Evolutionary conservation across 1,140 invertebrate genomes (phyloP).

Genomic region (Drosophila sp.): DNA sequence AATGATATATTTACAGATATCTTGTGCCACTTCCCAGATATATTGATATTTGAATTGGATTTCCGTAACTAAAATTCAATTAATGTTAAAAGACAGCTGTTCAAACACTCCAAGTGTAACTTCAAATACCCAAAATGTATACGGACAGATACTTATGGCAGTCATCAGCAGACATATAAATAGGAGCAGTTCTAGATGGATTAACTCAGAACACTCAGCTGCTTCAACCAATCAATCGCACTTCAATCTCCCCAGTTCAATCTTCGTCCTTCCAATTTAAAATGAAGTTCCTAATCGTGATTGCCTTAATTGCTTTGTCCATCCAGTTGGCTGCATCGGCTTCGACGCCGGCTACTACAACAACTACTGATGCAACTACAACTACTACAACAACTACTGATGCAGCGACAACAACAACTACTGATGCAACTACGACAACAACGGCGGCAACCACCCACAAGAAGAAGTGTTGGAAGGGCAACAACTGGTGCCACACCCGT

Average conservation of each 20-base stretch:
- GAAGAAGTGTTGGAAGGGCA: neutral
- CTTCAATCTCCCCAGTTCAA: neutral
- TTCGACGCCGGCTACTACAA: neutral
- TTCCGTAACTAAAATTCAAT: neutral
- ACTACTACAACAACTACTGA: neutral
- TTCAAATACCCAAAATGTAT: neutral
- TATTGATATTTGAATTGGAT: neutral
- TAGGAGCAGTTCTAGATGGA: neutral
- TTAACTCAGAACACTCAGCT: neutral
- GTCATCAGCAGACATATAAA: neutral
- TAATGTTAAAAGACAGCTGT: neutral
- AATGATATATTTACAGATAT: neutral
- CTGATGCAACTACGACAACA: neutral
- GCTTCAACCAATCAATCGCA: neutral
- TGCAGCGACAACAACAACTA: neutral
- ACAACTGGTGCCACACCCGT: slow-evolving; percentile 12
- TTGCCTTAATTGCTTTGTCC: slow-evolving; percentile 1
- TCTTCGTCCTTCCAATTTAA: neutral
- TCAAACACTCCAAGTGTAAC: neutral
- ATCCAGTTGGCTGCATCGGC: slow-evolving; percentile 1
- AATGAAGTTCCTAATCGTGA: neutral
- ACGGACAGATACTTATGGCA: neutral
- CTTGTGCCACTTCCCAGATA: neutral
- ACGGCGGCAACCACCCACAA: neutral
- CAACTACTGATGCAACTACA: neutral